These are phyloP conservation scores for Scyliorhinus canicula DNA, from an alignment of 2,797 vertebrate species.

Conservation along the genomic window DNA sequence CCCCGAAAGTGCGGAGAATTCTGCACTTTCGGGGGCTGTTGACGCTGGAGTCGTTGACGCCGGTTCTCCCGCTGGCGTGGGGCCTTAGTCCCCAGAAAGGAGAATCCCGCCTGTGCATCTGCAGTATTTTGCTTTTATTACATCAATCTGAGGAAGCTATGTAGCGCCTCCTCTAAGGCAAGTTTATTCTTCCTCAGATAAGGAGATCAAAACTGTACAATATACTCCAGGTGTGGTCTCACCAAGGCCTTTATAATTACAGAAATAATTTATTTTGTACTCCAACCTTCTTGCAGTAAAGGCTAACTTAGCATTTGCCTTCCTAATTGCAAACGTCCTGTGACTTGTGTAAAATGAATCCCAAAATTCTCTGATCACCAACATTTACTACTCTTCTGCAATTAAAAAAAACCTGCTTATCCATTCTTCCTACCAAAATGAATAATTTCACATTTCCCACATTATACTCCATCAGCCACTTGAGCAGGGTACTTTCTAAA, in stretches of 20 bases:
- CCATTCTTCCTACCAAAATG: not conserved
- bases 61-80: no score
- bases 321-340: not conserved
- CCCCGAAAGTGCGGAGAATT: no score
- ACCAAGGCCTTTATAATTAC: not conserved
- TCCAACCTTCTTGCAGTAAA: not conserved
- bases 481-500: no score
- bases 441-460: not conserved
- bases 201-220: not conserved
- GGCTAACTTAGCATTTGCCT: not conserved
- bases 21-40: no score
- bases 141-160: no score
- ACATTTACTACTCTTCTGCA: not conserved
- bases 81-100: no score
- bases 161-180: not conserved
- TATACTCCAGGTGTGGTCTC: not conserved
- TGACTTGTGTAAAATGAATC: not conserved
- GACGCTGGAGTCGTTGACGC: no score
- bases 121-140: no score
- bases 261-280: not conserved
- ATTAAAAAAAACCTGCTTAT: no score
- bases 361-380: not conserved
- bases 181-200: not conserved
- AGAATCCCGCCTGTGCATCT: no score
- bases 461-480: not conserved